phyloP scores from a whole-genome alignment of 2,888 invertebrate species.

The Dioctria linearis region DNA sequence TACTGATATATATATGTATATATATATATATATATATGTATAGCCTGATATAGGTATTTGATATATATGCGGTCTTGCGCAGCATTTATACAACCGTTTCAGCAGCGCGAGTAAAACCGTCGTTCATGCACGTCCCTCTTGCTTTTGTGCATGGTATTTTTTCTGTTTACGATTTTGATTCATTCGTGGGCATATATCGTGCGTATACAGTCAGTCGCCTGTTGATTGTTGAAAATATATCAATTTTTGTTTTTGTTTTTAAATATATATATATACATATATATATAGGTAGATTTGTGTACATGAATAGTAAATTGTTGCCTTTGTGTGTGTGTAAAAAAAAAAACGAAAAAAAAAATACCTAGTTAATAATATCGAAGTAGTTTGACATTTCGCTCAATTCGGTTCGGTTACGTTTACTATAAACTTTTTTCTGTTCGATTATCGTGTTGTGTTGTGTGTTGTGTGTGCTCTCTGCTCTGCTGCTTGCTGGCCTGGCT shows the following conservation, averaged over 20 bases:
- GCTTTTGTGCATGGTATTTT: background rate
- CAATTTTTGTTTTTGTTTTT: background rate
- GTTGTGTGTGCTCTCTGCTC: background rate
- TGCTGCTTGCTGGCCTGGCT: background rate
- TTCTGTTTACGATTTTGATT: constrained; percentile 48
- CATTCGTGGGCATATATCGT: constrained; percentile 12
- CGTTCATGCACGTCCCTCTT: background rate
- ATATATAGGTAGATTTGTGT: background rate
- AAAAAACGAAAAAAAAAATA: background rate
- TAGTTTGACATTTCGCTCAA: constrained; percentile 28
- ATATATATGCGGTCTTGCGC: constrained; percentile 22
- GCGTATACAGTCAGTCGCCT: constrained; percentile 21
- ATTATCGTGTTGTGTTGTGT: background rate
- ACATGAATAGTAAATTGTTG: background rate
- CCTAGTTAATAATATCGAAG: background rate
- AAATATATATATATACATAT: background rate
- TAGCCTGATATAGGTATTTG: no score
- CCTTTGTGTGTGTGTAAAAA: background rate
- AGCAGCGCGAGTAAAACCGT: background rate
- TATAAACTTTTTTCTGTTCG: constrained; percentile 12
- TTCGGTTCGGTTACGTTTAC: constrained; percentile 20
- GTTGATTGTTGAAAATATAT: background rate
- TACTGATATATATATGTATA: constrained; percentile 10
- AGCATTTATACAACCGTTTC: background rate
- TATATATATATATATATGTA: no score